Base-by-base conservation (phyloP, 2,797 vertebrate genomes). In the Ctenochaetus hawaiiensis region DNA sequence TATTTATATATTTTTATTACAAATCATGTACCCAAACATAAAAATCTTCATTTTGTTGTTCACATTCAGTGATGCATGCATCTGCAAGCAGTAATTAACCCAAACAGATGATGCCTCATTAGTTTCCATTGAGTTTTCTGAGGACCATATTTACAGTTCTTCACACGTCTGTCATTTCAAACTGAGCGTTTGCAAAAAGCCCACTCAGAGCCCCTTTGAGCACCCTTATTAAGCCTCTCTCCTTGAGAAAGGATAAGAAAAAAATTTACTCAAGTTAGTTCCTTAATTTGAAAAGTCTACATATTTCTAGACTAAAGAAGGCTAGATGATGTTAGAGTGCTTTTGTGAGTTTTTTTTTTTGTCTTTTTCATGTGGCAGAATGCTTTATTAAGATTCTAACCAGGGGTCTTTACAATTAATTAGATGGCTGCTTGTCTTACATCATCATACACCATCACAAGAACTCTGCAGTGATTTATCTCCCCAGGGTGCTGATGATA, bases 11-110 rank as follows among this genome's bases (percentile, higher is more conserved):
- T 88, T 77, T 82, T 62, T 63, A 22, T 72, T 26, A 41, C 61
- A 77, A 78, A 53, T 49, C 58, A 67, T 72, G 53, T 60, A 75
- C 53, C 64, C 43, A 81, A 85, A 77, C 76, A 83, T 53, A 17
- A 12, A 78, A 62, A 81, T 67, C 67, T 51, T 22, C 4, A 18
- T 63, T 82, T 65, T 66, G 51, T 82, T 75, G 45, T 81, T 81
- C 4, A 2, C 39, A 48, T 75, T 74, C 67, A 77, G 45, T 5
- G 51, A 9, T 7, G 13, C 63, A 56, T 74, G 52, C 44, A 66
- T 78, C 75, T 67, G 69, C 30, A 65, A 83, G 74, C 56, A 16
- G 61, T 58, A 84, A 80, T 90, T 90, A 80, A 73, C 65, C 66
- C 73, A 80, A 86, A 87, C 71, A 82, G 59, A 81, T 66, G 73